phyloP scores from a whole-genome alignment of 2,888 invertebrate genomes.

The Amorpha juglandis region DNA sequence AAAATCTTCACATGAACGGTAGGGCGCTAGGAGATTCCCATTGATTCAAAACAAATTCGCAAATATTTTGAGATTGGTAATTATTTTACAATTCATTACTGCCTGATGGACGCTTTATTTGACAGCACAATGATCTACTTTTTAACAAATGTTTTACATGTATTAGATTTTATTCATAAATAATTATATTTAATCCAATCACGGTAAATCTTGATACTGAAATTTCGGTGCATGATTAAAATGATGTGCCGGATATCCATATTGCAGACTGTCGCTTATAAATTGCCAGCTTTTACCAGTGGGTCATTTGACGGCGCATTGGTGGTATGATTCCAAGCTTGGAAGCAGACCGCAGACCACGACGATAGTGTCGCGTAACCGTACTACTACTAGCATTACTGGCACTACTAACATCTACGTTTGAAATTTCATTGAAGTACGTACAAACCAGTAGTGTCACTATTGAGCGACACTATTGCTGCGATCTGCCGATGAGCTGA shows the following conservation, averaged over 20 bases:
- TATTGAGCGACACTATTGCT: too few relatives aligned
- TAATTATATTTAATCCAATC: neutral
- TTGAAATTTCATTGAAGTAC: too few relatives aligned
- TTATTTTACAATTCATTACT: neutral
- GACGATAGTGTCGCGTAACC: too few relatives aligned
- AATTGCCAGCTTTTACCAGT: neutral
- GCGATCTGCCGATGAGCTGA: too few relatives aligned
- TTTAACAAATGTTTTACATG: neutral
- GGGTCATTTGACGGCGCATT: too few relatives aligned
- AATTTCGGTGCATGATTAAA: constrained; percentile 12
- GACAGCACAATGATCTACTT: constrained; percentile 10
- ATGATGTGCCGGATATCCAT: constrained; percentile 10
- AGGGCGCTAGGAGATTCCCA: too few relatives aligned
- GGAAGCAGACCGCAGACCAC: too few relatives aligned
- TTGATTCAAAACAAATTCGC: neutral
- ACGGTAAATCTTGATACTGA: constrained; percentile 17
- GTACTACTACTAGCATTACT: too few relatives aligned
- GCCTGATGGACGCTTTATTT: neutral
- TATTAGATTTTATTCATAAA: neutral
- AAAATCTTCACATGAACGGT: too few relatives aligned
- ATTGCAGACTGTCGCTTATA: neutral
- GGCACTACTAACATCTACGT: too few relatives aligned
- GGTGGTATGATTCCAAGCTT: too few relatives aligned
- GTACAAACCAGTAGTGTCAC: too few relatives aligned
- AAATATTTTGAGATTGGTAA: constrained; percentile 20